Evolutionary conservation across 2,888 invertebrate species (phyloP), one percentile per base, ranked within the genome.

Genomic region (Amiota communis): DNA sequence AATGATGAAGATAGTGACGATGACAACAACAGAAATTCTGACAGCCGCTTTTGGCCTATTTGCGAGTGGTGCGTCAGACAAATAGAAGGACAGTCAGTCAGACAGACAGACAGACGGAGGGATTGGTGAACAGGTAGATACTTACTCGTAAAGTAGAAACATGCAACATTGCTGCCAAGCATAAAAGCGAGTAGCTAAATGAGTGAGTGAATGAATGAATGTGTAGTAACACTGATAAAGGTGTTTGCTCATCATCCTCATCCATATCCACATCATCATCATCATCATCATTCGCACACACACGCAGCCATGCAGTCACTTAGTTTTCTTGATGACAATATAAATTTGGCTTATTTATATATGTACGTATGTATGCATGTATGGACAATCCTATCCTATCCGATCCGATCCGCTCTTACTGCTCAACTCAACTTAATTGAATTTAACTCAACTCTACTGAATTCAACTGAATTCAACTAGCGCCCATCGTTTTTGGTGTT

Each of bases 201-300:
- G 46, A 17, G 36, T 36, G 64, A n/a, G 4, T 53, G 46, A 9
- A 8, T 57, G 64, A 65, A 56, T 51, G 67, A 36, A 48, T 48
- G 86, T 84, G 85, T 86, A 82, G 85, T 85, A 84, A 86, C 83
- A 84, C 83, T 84, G 86, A 85, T 85, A 86, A 85, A 84, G 83
- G 86, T 84, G 83, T 83, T 83, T 85, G 85, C 86, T 86, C 84
- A 86, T 75, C 82, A 76, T 23, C 63, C n/a, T 10, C 63, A 63
- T 12, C 63, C 17, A 59, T 23, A 59, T 6, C 57, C 15, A 57
- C 59, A 47, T 48, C 65, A 65, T 47, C 65, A 65, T 48, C 65
- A 65, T 47, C 17, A 48, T 65, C 9, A 17, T 59, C 17, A 59
- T 59, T 15, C 15, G 47, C 64, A 65, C 48, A 65, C 48, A 48